Evolutionary conservation across 1,140 invertebrate species (phyloP), one percentile per base, ranked within the genome.

Genomic region (Drosophila kanapiae): DNA sequence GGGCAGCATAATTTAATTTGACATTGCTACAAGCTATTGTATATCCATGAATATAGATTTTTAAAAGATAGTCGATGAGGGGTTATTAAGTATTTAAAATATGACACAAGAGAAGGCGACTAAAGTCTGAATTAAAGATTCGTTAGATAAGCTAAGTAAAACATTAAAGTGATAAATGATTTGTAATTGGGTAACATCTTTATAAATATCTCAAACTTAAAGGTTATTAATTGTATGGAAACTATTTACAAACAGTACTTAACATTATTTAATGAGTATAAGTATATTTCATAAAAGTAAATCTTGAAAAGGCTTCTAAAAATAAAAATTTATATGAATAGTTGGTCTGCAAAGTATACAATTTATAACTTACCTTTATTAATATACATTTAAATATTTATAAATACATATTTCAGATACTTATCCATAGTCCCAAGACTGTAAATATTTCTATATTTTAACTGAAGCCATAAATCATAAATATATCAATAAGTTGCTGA

Each of bases 21-120:
- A 59, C 74, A 67, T 53, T 58, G 71, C 35, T 31, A 67, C 71
- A 67, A 38, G 40, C 71, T 16, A 54, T 77, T 67, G 57, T 49
- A 67, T 38, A 40, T 53, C 14, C 16, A 65, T 51, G 71, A 40
- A 77, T 59, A 67, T 58, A 40, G 38, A 65, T 38, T 43, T 38
- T 43, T 0, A 31, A 47, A 9, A 18, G 47, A 70, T 69, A 38
- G 4, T 16, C 35, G 10, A 70, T 70, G 33, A 13, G 8, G 6
- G 23, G 35, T 6, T 64, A 18, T 49, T 10, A 42, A 33, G 33
- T 37, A 0, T 5, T 1, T 13, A 54, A 54, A 37, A 37, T 54
- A 37, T 54, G 33, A 2, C 4, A 14, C 13, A 4, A 6, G 1
- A 29, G 31, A 23, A 38, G 18, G 14, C n/a, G 10, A 1, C 18